Evolutionary conservation across 2,888 invertebrate species (phyloP), one percentile per base, ranked within the genome.

Genomic region (Coleophora flavipennella): DNA sequence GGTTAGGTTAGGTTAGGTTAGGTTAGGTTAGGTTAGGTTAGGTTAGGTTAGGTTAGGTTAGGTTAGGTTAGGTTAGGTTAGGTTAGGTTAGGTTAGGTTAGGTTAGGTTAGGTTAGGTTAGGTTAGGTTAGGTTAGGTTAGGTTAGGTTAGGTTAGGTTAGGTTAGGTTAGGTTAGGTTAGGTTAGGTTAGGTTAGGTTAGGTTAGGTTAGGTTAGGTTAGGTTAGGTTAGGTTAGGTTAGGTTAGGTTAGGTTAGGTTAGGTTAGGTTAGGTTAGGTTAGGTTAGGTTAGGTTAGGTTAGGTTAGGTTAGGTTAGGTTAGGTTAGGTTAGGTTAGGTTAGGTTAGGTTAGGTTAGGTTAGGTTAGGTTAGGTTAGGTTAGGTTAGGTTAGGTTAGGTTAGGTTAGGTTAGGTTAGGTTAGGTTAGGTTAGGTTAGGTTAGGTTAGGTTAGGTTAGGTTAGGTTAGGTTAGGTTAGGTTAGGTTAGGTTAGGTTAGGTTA

Each of bases 61-160:
- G 48, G 52, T 52, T 51, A 50, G 48, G 51, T 51, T 49, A 51
- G 51, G 53, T 53, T 51, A 53, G 51, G 53, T 53, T 53, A 53
- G 50, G 37, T 37, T 40, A 36, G 36, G 40, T 40, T 40, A 40
- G 40, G 40, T 40, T 40, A 40, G 40, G 36, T 40, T 40, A 40
- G 40, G 40, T 40, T 40, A 40, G 40, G 40, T 40, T 40, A 40
- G 40, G 40, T 40, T 40, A 40, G 40, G 40, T 40, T 40, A 36
- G 40, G 40, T 40, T 35, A 36, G 36, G 36, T 36, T 37, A 29
- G 26, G 37, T 26, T 37, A 26, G 26, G 37, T 35, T 40, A 35
- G 35, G 40, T 35, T 40, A 36, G 36, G 40, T 35, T 40, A 40
- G 40, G 40, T 40, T 36, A 36, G 41, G 35, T 40, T 35, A 35